These are phyloP conservation scores for Doris montereyensis DNA, from an alignment of 2,888 invertebrate genomes.

Conservation along the genomic window DNA sequence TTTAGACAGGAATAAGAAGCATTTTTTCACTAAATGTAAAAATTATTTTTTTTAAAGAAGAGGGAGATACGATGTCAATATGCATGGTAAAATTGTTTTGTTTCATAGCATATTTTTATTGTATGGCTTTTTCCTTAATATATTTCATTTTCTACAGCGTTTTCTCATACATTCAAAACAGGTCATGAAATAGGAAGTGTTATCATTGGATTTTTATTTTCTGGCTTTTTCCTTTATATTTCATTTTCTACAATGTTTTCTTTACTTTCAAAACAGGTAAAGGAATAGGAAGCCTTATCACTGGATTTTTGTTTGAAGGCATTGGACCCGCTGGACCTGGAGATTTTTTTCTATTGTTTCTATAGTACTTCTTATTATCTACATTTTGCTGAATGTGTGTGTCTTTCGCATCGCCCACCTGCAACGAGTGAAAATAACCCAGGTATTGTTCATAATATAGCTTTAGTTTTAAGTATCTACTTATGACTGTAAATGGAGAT, in stretches of 20 bases:
- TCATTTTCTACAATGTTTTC: neutral
- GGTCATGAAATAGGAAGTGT: neutral
- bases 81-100: too few relatives aligned
- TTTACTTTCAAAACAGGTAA: conserved; percentile 56
- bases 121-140: too few relatives aligned
- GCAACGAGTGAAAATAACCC: too few relatives aligned
- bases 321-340: conserved; percentile 61
- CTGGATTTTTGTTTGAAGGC: conserved; percentile 60
- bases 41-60: too few relatives aligned
- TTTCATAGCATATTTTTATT: too few relatives aligned
- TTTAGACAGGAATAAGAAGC: too few relatives aligned
- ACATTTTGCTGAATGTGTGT: conserved; percentile 43
- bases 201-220: neutral
- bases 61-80: too few relatives aligned
- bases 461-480: too few relatives aligned
- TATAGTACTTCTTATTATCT: conserved; percentile 49
- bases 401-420: too few relatives aligned
- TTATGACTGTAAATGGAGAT: too few relatives aligned
- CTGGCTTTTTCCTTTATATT: neutral
- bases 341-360: conserved; percentile 56
- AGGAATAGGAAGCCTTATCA: conserved; percentile 64
- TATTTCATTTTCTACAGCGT: neutral
- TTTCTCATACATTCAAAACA: neutral
- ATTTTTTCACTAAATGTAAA: too few relatives aligned
- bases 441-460: too few relatives aligned